phyloP scores from a whole-genome alignment of 2,888 invertebrate genomes.

The Itoplectis maculator region DNA sequence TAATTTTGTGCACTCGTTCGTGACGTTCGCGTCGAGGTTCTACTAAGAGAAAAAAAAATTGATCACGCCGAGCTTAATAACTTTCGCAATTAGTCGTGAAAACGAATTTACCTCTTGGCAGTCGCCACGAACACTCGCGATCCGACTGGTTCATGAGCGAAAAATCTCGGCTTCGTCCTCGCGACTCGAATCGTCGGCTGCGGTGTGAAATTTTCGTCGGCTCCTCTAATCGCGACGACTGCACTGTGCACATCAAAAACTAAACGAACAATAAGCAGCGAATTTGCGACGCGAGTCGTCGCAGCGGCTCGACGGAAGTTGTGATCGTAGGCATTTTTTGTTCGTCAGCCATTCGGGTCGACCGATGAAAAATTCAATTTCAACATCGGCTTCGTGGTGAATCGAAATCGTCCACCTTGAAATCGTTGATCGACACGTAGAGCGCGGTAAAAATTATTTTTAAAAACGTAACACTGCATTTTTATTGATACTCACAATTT shows the following conservation, averaged over 20 bases:
- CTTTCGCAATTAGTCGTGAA: conserved; percentile 32
- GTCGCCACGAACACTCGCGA: conserved; percentile 22
- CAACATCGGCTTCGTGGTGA: conserved; percentile 18
- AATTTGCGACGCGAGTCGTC: conserved; percentile 6
- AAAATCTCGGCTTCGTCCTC: conserved; percentile 11
- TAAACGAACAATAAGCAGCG: conserved; percentile 24
- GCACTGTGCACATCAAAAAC: conserved; percentile 30
- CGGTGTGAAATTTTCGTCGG: conserved; percentile 4
- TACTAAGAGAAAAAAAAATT: not conserved
- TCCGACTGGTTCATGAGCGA: conserved; percentile 16
- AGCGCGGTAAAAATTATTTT: not conserved
- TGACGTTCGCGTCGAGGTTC: conserved; percentile 24
- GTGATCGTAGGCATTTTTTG: conserved; percentile 56
- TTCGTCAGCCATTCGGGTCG: conserved; percentile 39
- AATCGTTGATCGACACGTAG: not conserved
- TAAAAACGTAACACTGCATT: too few species aligned
- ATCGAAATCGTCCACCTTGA: not conserved
- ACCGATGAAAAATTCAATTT: conserved; percentile 32
- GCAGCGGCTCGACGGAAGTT: conserved; percentile 15
- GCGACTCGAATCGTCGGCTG: conserved; percentile 14
- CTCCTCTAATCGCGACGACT: conserved; percentile 13
- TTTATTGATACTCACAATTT: too few species aligned
- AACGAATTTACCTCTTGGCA: conserved; percentile 46
- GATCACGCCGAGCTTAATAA: not conserved
- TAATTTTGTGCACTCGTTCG: not conserved